Conservation (phyloP, 2,888 invertebrate species). For the Perizoma affinitatum region DNA sequence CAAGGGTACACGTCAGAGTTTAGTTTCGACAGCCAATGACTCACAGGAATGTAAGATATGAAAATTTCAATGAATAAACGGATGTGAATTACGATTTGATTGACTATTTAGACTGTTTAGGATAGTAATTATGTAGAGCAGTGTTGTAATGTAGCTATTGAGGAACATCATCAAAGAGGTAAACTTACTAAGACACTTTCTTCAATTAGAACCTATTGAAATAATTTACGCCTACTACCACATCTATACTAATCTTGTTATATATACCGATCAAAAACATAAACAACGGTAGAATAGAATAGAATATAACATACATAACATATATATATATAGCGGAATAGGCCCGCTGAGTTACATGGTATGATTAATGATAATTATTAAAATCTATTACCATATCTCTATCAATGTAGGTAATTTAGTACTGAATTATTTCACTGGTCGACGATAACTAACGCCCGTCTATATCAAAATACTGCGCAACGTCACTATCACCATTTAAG, state of each 20-base stretch:
- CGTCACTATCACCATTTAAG: constrained; percentile 46
- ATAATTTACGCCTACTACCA: no score
- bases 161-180: no score
- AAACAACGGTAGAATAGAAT: no score
- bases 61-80: constrained; percentile 5
- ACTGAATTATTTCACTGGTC: constrained; percentile 8
- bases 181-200: no score
- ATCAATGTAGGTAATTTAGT: background rate
- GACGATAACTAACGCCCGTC: constrained; percentile 46
- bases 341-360: background rate
- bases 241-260: no score
- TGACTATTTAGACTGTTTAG: constrained; percentile 13
- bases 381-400: constrained; percentile 7
- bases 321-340: no score
- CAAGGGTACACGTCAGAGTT: constrained; percentile 16
- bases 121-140: no score
- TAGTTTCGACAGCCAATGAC: constrained; percentile 12
- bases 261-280: no score
- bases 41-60: constrained; percentile 10
- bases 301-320: no score
- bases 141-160: no score
- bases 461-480: constrained; percentile 47
- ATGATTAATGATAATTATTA: constrained; percentile 1
- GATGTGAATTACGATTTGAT: constrained; percentile 16
- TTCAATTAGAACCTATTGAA: no score